These are phyloP conservation scores for Spodoptera exigua DNA, from an alignment of 2,888 invertebrate genomes.

Conservation along the genomic window DNA sequence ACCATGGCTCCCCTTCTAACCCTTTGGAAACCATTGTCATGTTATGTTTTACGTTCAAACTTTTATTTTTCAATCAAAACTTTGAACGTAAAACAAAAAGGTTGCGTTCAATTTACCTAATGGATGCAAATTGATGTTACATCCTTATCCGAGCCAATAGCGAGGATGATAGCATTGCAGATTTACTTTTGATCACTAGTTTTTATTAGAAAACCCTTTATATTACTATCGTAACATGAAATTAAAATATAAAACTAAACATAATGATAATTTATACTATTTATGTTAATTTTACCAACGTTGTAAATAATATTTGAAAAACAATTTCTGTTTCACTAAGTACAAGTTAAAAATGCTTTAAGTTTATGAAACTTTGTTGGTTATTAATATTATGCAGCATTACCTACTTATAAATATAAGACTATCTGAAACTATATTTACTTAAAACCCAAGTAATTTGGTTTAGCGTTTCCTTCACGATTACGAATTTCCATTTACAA, in stretches of 20 bases:
- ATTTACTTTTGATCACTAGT: slow-evolving; percentile 16
- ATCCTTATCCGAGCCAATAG: slow-evolving; percentile 15
- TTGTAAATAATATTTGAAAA: slow-evolving; percentile 18
- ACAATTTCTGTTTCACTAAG: neutral
- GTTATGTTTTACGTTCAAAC: no score
- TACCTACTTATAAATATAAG: no score
- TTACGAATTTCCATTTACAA: no score
- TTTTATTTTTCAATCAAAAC: slow-evolving; percentile 10
- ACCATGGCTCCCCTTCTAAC: no score
- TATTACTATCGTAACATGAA: slow-evolving; percentile 27
- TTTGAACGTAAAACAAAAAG: slow-evolving; percentile 6
- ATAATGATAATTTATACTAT: slow-evolving; percentile 10
- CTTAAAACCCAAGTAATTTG: no score
- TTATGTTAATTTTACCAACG: slow-evolving; percentile 25
- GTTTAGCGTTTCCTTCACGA: no score
- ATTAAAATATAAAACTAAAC: slow-evolving; percentile 16
- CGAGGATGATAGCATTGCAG: slow-evolving; percentile 21
- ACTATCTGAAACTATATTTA: no score
- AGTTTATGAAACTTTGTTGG: neutral
- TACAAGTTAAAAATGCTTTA: slow-evolving; percentile 8
- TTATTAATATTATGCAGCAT: no score
- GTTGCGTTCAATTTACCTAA: slow-evolving; percentile 36
- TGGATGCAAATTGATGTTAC: slow-evolving; percentile 25
- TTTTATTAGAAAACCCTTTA: slow-evolving; percentile 40
- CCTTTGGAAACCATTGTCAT: no score